Evolutionary conservation across 2,797 vertebrate species (phyloP), one percentile per base, ranked within the genome.

Genomic region (Rhinichthys osculus): DNA sequence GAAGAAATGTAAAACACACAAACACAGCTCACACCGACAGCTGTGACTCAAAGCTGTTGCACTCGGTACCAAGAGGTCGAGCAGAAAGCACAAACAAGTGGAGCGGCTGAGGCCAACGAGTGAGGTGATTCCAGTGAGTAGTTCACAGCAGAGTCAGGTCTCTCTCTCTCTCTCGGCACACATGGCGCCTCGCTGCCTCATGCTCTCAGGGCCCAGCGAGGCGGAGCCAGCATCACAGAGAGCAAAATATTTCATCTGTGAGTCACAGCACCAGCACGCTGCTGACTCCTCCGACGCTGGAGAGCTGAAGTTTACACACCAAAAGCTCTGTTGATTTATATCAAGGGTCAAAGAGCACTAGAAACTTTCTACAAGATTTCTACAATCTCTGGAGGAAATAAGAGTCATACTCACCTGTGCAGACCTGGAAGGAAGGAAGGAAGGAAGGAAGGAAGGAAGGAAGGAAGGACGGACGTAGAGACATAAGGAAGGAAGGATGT

Each of bases 211-310:
- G 93, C 92, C 89, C 69, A 71, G 85, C 79, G 92, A 92, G 92
- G 93, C 92, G 86, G 92, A 87, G 90, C 90, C 90, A n/a, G 88
- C 92, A 92, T 93, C 92, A 92, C 90, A 88, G 92, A 90, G 90
- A 94, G 93, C 89, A 91, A 95, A 95, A 96, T 95, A 94, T 93
- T 95, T 95, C 89, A 95, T 95, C 92, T 93, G 92, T 95, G 95
- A 96, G 91, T 96, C 95, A 95, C 91, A 90, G 86, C 80, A 50
- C 85, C 70, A 81, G 54, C 88, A 88, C 52, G 83, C 78, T 85
- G 47, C 70, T 72, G 84, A 83, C n/a, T 85, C 70, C 66, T 82
- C 33, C 19, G 19, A 69, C 7, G 9, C 57, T 5, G 33, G 35
- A 86, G 62, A 59, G 66, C 52, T 50, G 30, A 83, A 86, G 76